Base-by-base conservation (phyloP, 2,888 invertebrate species). In the Trissoscelio sp. region DNA sequence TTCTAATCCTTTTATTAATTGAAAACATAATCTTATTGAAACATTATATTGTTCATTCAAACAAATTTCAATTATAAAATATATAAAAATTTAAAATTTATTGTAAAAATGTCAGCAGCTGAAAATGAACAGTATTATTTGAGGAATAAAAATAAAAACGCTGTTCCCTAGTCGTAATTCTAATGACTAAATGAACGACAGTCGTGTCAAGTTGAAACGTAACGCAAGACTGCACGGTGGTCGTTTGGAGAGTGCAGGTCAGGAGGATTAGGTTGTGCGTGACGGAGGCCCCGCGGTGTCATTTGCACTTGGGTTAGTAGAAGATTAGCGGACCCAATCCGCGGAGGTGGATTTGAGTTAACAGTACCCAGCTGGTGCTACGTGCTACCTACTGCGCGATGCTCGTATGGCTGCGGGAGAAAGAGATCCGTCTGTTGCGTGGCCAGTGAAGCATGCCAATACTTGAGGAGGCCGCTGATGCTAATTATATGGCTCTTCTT, bases 401-500 rank as follows among this genome's bases (percentile, higher is more conserved):
- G 58, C 57, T 74, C 20, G 12, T 74, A 37, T 51, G 60, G 67
- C 67, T 11, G 44, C 53, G 22, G 16, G 16, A 12, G 58, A 60
- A 57, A 62, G 67, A 72, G 60, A 67, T 84, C 53, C 69, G 69
- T 77, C 66, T 74, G 80, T 85, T 84, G 83, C 81, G 81, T 80
- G 80, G 69, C 62, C 82, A 83, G 81, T 80, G 78, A 70, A 84
- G 81, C 83, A 79, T 86, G 82, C 70, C 79, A 74, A 83, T 82
- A 81, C 69, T 55, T 24, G 69, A 69, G 64, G 67, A 77, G 77
- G 83, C 85, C 83, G 83, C 85, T 82, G 83, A 87, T 87, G 87
- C 86, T 87, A 87, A 88, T 88, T 88, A 85, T 84, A 83, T 84
- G 77, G 83, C 85, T 84, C 80, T 86, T 86, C 84, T 86, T 85